phyloP scores from a whole-genome alignment of 35 echinoderm and acorn worm genomes.

The Apostichopus californicus region DNA sequence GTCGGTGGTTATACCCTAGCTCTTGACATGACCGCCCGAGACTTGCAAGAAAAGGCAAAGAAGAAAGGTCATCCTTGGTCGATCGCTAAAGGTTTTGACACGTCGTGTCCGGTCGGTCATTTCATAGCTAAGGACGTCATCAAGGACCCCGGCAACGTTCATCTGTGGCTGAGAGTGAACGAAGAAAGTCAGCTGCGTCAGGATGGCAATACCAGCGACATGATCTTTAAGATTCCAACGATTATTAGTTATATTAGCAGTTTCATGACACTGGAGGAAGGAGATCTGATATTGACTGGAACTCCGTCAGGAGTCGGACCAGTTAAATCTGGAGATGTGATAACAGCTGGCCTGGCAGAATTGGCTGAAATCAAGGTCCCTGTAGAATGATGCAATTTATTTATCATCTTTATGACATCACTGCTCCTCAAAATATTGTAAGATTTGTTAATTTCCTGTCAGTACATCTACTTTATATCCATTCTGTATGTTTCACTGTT shows the following conservation, averaged over 20 bases:
- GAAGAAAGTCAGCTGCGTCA: conserved; percentile 66
- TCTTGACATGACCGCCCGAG: conserved; percentile 93
- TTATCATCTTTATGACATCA: too few relatives aligned
- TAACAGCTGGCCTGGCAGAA: conserved; percentile 77
- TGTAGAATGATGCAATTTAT: neutral
- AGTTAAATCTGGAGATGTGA: conserved; percentile 75
- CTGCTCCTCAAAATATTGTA: too few relatives aligned
- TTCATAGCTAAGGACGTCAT: conserved; percentile 68
- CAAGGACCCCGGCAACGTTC: conserved; percentile 60
- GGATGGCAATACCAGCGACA: conserved; percentile 92
- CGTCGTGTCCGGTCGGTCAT: conserved; percentile 82
- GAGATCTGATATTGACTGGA: conserved; percentile 85
- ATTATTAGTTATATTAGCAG: conserved; percentile 89
- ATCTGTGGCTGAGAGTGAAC: conserved; percentile 88
- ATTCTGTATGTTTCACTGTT: too few relatives aligned
- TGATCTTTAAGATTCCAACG: conserved; percentile 87
- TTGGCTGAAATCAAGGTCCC: conserved; percentile 17
- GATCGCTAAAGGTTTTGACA: conserved; percentile 91
- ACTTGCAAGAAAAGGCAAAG: conserved; percentile 86
- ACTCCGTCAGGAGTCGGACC: conserved; percentile 93
- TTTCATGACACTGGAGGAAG: conserved; percentile 81
- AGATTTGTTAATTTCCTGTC: too few relatives aligned
- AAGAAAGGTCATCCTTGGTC: conserved; percentile 91
- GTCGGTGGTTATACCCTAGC: conserved; percentile 82
- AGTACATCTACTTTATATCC: too few relatives aligned